Base-by-base conservation (phyloP, 2,888 invertebrate species). In the Teinopalpus imperialis region DNA sequence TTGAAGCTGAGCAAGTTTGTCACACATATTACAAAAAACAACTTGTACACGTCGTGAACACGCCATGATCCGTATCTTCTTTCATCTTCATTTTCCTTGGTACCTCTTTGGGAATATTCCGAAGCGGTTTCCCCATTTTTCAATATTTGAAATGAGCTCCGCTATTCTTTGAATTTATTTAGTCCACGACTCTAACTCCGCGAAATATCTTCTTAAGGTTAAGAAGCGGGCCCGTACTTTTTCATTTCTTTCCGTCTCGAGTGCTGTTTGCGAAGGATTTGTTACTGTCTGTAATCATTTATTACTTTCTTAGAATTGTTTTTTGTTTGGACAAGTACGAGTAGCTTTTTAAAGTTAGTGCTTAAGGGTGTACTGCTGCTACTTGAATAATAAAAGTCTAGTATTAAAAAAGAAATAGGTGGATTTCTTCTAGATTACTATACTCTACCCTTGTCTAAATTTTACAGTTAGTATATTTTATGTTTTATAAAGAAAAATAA, bases 61-160 rank as follows among this genome's bases (percentile, higher is more conserved):
- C 42, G 26, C 43, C 29, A 35, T 43, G 36, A 30, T 12, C 21
- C 39, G 47, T 44, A 41, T 34, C 34, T 35, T n/a, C n/a, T n/a
- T n/a, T n/a, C n/a, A n/a, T n/a, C n/a, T 39, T 44, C 46, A 42
- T 44, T 44, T 52, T 56, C 45, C 52, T 51, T 48, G 52, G 53
- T 53, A 36, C 44, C 53, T 54, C 54, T 37, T 10, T 20, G 57
- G 54, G 54, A 54, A 53, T 47, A 48, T 52, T 23, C 35, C 27
- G 42, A 53, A 46, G 49, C 36, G 29, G 56, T 49, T 48, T 50
- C 52, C 23, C 49, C 52, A 39, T 53, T 61, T 66, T 73, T 74
- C 74, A 72, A 74, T 74, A 74, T 72, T 71, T 65, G 57, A 66
- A 74, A 74, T 67, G 69, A 72, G 69, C 66, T 61, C 57, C 56